Conservation (phyloP, 1,140 invertebrate species). For the Hyles vespertilio region DNA sequence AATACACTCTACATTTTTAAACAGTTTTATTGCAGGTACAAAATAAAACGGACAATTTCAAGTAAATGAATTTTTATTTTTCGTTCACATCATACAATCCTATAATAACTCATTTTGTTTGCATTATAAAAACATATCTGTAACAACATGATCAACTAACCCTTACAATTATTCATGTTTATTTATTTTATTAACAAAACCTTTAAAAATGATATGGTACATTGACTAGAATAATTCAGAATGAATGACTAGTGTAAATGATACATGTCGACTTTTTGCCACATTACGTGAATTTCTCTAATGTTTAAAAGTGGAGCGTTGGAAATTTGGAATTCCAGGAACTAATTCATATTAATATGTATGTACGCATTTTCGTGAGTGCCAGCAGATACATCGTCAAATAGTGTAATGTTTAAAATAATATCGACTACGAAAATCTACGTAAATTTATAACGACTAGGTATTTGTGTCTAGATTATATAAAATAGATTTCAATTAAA, state of each 20-base stretch:
- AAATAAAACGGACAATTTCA: conserved; percentile 38
- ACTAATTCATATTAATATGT: no score
- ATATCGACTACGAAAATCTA: conserved; percentile 44
- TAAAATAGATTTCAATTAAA: conserved; percentile 75
- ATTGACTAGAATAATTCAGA: conserved; percentile 49
- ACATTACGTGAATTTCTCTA: neutral
- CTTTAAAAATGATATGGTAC: conserved; percentile 71
- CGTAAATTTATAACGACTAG: conserved; percentile 62
- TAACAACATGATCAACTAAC: conserved; percentile 71
- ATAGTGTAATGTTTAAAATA: conserved; percentile 4
- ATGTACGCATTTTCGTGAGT: no score
- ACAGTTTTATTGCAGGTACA: neutral
- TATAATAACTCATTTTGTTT: conserved; percentile 65
- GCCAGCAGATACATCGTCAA: no score
- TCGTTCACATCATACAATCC: conserved; percentile 69
- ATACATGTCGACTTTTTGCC: neutral
- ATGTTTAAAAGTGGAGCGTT: neutral
- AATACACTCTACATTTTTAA: no score
- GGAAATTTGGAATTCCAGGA: neutral
- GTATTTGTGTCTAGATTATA: conserved; percentile 71
- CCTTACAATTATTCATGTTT: conserved; percentile 43
- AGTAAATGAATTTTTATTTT: conserved; percentile 71
- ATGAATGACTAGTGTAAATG: conserved; percentile 8
- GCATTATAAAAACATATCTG: conserved; percentile 70
- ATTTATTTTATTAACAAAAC: conserved; percentile 33